phyloP scores from a whole-genome alignment of 2,888 invertebrate genomes.

The Beris chalybata region DNA sequence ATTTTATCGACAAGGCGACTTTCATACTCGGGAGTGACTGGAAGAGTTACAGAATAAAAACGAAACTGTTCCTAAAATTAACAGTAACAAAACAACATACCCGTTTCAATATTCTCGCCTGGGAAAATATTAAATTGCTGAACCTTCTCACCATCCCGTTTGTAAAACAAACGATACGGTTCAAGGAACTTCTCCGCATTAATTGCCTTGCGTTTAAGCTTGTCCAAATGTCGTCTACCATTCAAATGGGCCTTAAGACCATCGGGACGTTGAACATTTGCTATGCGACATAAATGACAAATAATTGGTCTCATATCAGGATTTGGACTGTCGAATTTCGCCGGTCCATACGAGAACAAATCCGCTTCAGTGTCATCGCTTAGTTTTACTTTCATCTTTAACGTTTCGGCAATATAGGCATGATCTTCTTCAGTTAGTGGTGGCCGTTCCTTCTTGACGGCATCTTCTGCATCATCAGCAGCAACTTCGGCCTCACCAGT shows the following conservation, averaged over 20 bases:
- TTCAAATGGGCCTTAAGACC: slow-evolving; percentile 26
- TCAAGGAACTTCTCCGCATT: neutral
- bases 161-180: neutral
- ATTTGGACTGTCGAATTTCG: slow-evolving; percentile 1
- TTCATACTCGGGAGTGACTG: too few species aligned
- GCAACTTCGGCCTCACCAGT: neutral
- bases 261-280: slow-evolving; percentile 1
- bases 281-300: slow-evolving; percentile 33
- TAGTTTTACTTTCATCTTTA: slow-evolving; percentile 26
- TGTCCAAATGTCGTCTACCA: slow-evolving; percentile 18
- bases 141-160: neutral
- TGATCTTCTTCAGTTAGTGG: neutral
- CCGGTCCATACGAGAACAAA: slow-evolving; percentile 35
- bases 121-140: slow-evolving; percentile 31
- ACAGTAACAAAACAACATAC: slow-evolving; percentile 17
- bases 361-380: slow-evolving; percentile 28
- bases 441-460: neutral
- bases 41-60: too few species aligned
- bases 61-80: too few species aligned
- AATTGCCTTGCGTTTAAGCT: slow-evolving; percentile 1
- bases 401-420: slow-evolving; percentile 23
- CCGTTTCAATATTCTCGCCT: slow-evolving; percentile 27
- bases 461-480: neutral
- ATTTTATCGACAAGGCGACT: too few species aligned
- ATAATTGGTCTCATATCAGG: slow-evolving; percentile 20